A percentile compares a stretch with the other conserved stretches of the same genome.
Evolutionary conservation across 2,113 vertebrate genomes (phyloP).

Genomic region (Ahaetulla prasina): DNA sequence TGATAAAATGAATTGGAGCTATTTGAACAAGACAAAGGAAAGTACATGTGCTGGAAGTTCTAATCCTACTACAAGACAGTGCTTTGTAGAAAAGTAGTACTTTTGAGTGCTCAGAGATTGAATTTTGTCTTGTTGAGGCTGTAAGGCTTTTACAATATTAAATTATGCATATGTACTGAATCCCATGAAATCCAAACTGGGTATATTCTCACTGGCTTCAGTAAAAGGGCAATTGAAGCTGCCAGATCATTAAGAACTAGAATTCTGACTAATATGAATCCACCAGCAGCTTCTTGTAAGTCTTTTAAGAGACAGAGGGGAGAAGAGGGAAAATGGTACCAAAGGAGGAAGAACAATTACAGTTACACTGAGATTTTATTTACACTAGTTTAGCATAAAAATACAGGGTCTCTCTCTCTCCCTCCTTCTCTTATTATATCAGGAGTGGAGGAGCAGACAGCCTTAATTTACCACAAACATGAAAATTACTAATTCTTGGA

Average conservation of each 20-base stretch:
- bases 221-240: neutral
- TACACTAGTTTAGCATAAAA: neutral
- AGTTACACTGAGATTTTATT: neutral
- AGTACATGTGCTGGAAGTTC: neutral
- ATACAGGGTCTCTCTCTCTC: too few species aligned
- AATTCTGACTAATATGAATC: neutral
- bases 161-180: neutral
- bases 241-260: neutral
- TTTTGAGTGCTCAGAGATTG: neutral
- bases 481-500: too few species aligned
- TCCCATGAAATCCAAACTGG: neutral
- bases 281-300: neutral
- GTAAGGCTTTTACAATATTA: conserved; percentile 15
- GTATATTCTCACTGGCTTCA: neutral
- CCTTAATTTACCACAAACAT: too few species aligned
- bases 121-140: neutral
- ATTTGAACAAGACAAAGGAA: neutral
- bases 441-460: too few species aligned
- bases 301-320: neutral
- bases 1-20: neutral
- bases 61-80: neutral
- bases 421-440: neutral
- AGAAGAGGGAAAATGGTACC: neutral
- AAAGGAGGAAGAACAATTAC: neutral
- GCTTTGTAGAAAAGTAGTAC: neutral